Percentiles rank a stretch among this genome's conserved stretches.
phyloP scores from a whole-genome alignment of 2,113 vertebrate species.

The Gasterosteus aculeatus region DNA sequence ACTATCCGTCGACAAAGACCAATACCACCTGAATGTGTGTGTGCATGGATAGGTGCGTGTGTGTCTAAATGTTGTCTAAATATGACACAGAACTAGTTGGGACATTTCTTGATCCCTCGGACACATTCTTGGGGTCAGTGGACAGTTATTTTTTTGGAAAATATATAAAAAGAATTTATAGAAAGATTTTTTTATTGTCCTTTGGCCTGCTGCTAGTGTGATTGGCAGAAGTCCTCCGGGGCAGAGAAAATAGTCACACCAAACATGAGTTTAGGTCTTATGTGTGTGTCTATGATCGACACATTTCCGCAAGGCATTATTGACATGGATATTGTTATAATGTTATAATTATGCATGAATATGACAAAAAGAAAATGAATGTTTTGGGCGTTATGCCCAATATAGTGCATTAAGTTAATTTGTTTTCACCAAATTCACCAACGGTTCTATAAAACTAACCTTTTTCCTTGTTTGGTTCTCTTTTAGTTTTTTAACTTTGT shows the following conservation, averaged over 20 bases:
- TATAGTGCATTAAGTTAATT: constrained; percentile 34
- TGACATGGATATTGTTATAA: constrained; percentile 38
- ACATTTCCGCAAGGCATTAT: constrained; percentile 62
- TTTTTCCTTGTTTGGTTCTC: constrained; percentile 1
- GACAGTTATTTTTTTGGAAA: constrained; percentile 44
- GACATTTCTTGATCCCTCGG: constrained; percentile 56
- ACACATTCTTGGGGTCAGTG: constrained; percentile 51
- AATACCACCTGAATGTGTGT: constrained; percentile 39
- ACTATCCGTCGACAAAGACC: constrained; percentile 47
- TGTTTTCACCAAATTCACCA: constrained; percentile 8
- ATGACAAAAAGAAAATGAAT: constrained; percentile 25
- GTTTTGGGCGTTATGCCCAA: constrained; percentile 15
- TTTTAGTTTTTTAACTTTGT: neutral
- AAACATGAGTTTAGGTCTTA: constrained; percentile 20
- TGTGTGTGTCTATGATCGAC: constrained; percentile 11
- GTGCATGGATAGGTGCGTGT: neutral
- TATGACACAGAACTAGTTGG: constrained; percentile 40
- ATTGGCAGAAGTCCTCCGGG: constrained; percentile 69
- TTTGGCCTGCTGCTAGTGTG: constrained; percentile 43
- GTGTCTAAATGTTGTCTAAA: constrained; percentile 43
- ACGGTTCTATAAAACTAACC: neutral
- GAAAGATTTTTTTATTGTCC: constrained; percentile 30
- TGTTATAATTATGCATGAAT: constrained; percentile 22
- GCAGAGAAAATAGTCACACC: constrained; percentile 41
- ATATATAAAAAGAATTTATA: constrained; percentile 61